Percentiles rank a stretch among this genome's conserved stretches.
Conservation (phyloP, 2,113 vertebrate species). For the Arizona elegans region DNA sequence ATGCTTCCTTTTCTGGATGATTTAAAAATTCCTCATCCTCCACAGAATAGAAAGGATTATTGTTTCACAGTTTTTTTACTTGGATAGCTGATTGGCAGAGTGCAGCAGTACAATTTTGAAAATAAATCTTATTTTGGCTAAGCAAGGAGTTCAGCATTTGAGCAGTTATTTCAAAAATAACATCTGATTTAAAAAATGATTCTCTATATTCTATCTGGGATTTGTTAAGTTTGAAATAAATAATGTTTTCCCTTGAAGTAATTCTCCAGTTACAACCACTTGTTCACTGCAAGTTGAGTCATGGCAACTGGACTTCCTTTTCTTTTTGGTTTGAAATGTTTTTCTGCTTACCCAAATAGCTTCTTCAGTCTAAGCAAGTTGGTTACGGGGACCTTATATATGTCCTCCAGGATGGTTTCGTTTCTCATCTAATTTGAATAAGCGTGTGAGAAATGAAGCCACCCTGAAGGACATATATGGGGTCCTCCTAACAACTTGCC, state of each 20-base stretch:
- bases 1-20: neutral
- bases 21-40: neutral
- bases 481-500: too few relatives aligned
- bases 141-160: neutral
- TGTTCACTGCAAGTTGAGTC: neutral
- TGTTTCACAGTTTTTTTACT: neutral
- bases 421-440: too few relatives aligned
- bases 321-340: neutral
- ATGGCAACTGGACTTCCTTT: neutral
- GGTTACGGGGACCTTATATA: too few relatives aligned
- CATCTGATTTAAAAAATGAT: neutral
- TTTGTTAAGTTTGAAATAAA: neutral
- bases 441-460: too few relatives aligned
- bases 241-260: neutral
- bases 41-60: neutral
- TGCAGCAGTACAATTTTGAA: neutral
- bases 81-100: neutral
- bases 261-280: neutral
- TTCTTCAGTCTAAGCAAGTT: neutral
- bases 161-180: neutral
- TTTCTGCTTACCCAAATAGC: neutral
- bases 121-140: neutral
- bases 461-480: too few relatives aligned
- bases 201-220: neutral
- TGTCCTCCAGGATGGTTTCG: too few relatives aligned